Conservation (phyloP, 2,797 vertebrate species). For the Simalia tracyae region DNA sequence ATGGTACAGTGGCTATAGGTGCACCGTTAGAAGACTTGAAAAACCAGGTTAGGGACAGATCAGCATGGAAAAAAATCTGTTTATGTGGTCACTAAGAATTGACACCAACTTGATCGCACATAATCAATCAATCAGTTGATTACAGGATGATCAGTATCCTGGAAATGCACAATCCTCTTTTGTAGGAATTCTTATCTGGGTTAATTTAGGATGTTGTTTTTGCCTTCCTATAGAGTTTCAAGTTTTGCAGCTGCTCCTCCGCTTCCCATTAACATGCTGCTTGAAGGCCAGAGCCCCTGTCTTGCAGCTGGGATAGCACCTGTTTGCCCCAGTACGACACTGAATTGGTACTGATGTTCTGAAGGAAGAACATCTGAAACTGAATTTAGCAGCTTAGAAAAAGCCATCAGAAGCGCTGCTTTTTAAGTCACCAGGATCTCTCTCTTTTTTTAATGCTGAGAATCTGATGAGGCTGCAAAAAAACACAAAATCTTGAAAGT, state of each 20-base stretch:
- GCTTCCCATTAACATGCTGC: not conserved
- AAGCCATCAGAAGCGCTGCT: conserved; percentile 30
- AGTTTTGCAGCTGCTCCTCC: conserved; percentile 12
- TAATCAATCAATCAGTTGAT: not conserved
- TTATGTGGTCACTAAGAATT: not conserved
- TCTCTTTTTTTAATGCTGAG: conserved; percentile 3
- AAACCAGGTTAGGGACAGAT: not conserved
- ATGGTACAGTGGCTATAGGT: not conserved
- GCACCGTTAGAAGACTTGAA: not conserved
- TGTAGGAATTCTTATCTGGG: not conserved
- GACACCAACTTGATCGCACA: not conserved
- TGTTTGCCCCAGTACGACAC: conserved; percentile 28
- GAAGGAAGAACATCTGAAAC: conserved; percentile 19
- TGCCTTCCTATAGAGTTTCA: not conserved
- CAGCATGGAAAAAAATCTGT: not conserved
- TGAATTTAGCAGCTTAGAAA: conserved; percentile 22
- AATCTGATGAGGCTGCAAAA: conserved; percentile 32
- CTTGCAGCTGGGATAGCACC: conserved; percentile 1
- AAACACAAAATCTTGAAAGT: conserved; percentile 13
- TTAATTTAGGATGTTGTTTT: conserved; percentile 4
- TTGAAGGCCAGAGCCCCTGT: conserved; percentile 19
- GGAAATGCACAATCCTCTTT: not conserved
- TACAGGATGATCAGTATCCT: not conserved
- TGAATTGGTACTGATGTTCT: conserved; percentile 27
- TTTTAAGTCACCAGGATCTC: not conserved